A percentile compares a stretch with the other conserved stretches of the same genome.
Evolutionary conservation across 2,888 invertebrate genomes (phyloP).

Genomic region (Polia nebulosa): DNA sequence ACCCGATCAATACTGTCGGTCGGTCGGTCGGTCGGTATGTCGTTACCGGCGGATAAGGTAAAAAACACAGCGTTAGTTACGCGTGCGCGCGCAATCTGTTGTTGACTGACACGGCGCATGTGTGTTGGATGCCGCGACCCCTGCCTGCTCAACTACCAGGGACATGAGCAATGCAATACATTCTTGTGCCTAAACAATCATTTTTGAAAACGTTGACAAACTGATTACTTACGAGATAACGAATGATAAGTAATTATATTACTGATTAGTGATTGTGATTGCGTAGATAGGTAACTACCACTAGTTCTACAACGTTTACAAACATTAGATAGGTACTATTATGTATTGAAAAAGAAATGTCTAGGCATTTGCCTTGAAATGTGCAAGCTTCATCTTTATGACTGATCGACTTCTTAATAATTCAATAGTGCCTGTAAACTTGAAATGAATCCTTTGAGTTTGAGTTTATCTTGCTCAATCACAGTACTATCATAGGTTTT

Average conservation of each 20-base stretch:
- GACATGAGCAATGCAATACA: conserved; percentile 33
- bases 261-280: conserved; percentile 29
- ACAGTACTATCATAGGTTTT: no score
- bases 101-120: conserved; percentile 86
- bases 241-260: conserved; percentile 4
- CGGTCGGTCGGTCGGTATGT: conserved; percentile 73
- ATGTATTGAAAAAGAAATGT: not conserved
- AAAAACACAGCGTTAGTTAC: conserved; percentile 81
- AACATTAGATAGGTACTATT: no score
- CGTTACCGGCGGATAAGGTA: conserved; percentile 82
- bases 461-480: no score
- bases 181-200: conserved; percentile 25
- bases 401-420: no score
- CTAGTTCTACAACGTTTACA: not conserved
- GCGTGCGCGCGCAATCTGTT: conserved; percentile 88
- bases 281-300: not conserved
- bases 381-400: no score
- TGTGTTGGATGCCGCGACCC: conserved; percentile 74
- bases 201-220: conserved; percentile 21
- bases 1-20: conserved; percentile 88
- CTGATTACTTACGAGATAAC: conserved; percentile 25
- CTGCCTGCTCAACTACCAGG: conserved; percentile 63
- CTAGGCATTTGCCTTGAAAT: no score
- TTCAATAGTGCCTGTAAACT: no score
- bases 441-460: no score